These are phyloP conservation scores for Neogobius melanostomus DNA, from an alignment of 2,113 vertebrate species.

Conservation along the genomic window DNA sequence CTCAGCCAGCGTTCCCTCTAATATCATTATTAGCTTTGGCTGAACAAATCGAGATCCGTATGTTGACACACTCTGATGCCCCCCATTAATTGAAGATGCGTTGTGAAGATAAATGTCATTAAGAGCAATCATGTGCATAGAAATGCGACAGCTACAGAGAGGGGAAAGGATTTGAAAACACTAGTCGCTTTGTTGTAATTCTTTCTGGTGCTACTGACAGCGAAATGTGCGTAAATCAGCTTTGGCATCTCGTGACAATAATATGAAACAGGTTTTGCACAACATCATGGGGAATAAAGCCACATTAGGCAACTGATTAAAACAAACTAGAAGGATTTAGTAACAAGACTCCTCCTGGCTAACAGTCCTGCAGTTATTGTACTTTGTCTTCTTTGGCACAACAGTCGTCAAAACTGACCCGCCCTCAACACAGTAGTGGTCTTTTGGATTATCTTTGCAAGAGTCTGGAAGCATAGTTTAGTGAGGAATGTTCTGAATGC, in stretches of 20 bases:
- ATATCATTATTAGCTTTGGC: slow-evolving; percentile 10
- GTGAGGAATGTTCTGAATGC: slow-evolving; percentile 49
- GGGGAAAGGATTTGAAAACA: background rate
- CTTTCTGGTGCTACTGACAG: background rate
- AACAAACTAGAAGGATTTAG: slow-evolving; percentile 9
- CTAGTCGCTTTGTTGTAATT: background rate
- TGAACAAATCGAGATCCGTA: background rate
- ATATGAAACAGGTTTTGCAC: slow-evolving; percentile 1
- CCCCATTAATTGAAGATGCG: slow-evolving; percentile 1
- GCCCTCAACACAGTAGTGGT: background rate
- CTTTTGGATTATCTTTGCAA: slow-evolving; percentile 4
- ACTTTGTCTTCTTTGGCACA: background rate
- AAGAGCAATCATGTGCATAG: background rate
- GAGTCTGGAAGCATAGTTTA: slow-evolving; percentile 7
- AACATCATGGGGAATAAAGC: background rate
- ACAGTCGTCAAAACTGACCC: background rate
- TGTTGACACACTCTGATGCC: slow-evolving; percentile 1
- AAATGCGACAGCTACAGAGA: background rate
- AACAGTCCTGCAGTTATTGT: background rate
- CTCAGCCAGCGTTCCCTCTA: background rate
- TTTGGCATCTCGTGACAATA: background rate
- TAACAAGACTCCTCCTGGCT: background rate
- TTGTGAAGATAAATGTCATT: background rate
- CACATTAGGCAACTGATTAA: background rate
- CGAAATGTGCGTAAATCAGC: background rate